Evolutionary conservation across 2,888 invertebrate genomes (phyloP).

Genomic region (Pachliopta kotzebuea): DNA sequence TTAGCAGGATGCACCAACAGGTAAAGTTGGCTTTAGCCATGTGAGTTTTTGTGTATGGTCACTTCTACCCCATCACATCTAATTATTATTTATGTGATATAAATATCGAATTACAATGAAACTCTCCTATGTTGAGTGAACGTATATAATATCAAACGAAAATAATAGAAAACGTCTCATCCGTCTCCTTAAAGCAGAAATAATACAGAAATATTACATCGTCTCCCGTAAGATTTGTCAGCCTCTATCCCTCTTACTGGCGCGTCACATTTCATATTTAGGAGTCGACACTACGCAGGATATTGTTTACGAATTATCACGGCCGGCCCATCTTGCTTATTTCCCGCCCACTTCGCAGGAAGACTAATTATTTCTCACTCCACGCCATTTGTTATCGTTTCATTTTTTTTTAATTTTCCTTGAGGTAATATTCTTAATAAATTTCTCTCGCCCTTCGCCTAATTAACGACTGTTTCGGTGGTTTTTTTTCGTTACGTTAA

Average conservation of each 20-base stretch:
- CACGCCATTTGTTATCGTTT: conserved; percentile 48
- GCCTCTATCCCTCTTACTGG: conserved; percentile 26
- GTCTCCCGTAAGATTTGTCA: conserved; percentile 29
- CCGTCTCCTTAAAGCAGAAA: conserved; percentile 27
- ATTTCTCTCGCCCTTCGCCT: conserved; percentile 24
- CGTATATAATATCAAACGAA: conserved; percentile 2
- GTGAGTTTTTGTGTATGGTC: too few species aligned
- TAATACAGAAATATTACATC: conserved; percentile 28
- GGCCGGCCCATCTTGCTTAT: conserved; percentile 27
- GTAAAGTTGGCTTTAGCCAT: too few species aligned
- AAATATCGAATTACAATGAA: conserved; percentile 12
- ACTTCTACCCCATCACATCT: too few species aligned
- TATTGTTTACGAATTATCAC: conserved; percentile 29
- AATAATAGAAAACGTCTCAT: conserved; percentile 20
- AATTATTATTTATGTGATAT: neutral
- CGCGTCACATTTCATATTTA: conserved; percentile 28
- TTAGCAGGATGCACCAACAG: too few species aligned
- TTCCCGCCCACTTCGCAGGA: conserved; percentile 28
- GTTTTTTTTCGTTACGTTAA: conserved; percentile 16
- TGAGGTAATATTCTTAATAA: conserved; percentile 31
- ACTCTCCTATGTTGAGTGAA: conserved; percentile 12
- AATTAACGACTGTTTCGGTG: conserved; percentile 25
- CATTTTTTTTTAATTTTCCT: conserved; percentile 27
- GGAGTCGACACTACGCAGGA: conserved; percentile 22
- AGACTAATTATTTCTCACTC: conserved; percentile 55